These are phyloP conservation scores for Bicyclus anynana DNA, from an alignment of 1,140 invertebrate genomes.

Conservation along the genomic window DNA sequence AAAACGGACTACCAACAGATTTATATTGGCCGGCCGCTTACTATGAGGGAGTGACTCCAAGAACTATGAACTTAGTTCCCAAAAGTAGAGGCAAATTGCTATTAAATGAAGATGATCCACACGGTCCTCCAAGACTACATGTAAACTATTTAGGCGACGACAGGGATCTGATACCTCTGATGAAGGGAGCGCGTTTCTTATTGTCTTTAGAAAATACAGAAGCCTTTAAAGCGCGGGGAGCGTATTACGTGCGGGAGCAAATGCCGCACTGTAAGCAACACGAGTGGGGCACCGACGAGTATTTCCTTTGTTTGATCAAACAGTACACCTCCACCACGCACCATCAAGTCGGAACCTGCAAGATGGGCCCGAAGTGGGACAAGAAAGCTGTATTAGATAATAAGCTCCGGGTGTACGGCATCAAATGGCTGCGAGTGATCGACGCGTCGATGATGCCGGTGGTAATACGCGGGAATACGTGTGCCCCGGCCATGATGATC, in stretches of 20 bases:
- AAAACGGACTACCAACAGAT: conserved; percentile 25
- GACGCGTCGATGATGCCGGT: conserved; percentile 82
- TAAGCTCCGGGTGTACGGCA: conserved; percentile 81
- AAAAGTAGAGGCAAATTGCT: conserved; percentile 82
- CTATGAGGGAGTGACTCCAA: conserved; percentile 27
- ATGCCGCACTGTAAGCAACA: conserved; percentile 80
- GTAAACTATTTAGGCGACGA: conserved; percentile 84
- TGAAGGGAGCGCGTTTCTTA: conserved; percentile 45
- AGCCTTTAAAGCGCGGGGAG: conserved; percentile 78
- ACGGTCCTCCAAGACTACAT: conserved; percentile 86
- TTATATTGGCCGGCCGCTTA: conserved; percentile 27
- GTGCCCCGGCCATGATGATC: conserved; percentile 34
- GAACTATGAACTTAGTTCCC: conserved; percentile 30
- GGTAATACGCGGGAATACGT: conserved; percentile 21
- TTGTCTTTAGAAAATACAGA: conserved; percentile 54
- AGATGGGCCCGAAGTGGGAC: conserved; percentile 77
- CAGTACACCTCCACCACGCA: conserved; percentile 82
- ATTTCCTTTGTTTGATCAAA: conserved; percentile 83
- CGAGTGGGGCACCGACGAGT: conserved; percentile 81
- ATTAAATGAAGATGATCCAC: conserved; percentile 81
- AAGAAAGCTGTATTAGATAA: conserved; percentile 74
- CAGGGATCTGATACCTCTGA: conserved; percentile 78
- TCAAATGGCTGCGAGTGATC: conserved; percentile 61
- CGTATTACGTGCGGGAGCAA: conserved; percentile 76
- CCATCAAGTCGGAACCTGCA: conserved; percentile 80